Conservation (phyloP, 1,140 invertebrate genomes). For the Cecropterus lyciades region DNA sequence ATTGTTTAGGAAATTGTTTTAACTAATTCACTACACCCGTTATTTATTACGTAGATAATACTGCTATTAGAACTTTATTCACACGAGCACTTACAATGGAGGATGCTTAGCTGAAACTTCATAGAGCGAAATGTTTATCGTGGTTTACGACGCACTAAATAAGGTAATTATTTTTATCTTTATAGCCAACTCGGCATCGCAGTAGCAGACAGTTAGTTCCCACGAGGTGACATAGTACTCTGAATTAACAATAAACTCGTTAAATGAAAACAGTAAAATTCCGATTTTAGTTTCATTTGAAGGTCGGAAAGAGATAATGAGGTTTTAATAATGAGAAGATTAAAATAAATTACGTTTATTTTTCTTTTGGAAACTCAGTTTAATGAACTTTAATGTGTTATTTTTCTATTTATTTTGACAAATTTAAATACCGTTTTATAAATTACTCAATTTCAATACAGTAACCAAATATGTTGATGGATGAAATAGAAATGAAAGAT, state of each 20-base stretch:
- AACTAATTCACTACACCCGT: background rate
- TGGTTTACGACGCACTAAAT: constrained; percentile 29
- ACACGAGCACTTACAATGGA: constrained; percentile 18
- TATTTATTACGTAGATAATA: constrained; percentile 10
- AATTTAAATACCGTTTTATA: too few relatives aligned
- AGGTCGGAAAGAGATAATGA: background rate
- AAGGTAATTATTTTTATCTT: constrained; percentile 36
- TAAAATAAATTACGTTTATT: too few relatives aligned
- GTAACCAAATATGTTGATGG: too few relatives aligned
- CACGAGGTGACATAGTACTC: constrained; percentile 23
- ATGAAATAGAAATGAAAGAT: too few relatives aligned
- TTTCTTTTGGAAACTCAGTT: too few relatives aligned
- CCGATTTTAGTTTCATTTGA: background rate
- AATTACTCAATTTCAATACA: too few relatives aligned
- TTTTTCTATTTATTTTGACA: too few relatives aligned
- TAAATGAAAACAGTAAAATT: background rate
- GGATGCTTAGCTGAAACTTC: constrained; percentile 16
- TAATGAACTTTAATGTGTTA: too few relatives aligned
- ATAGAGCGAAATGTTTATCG: constrained; percentile 29
- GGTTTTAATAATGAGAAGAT: too few relatives aligned
- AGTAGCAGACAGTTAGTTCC: constrained; percentile 23
- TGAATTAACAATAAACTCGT: constrained; percentile 1
- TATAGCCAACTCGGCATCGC: constrained; percentile 20
- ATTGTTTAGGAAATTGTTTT: background rate
- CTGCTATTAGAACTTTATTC: constrained; percentile 18